Base-by-base conservation (phyloP, 2,888 invertebrate genomes). In the Dascillus cervinus region DNA sequence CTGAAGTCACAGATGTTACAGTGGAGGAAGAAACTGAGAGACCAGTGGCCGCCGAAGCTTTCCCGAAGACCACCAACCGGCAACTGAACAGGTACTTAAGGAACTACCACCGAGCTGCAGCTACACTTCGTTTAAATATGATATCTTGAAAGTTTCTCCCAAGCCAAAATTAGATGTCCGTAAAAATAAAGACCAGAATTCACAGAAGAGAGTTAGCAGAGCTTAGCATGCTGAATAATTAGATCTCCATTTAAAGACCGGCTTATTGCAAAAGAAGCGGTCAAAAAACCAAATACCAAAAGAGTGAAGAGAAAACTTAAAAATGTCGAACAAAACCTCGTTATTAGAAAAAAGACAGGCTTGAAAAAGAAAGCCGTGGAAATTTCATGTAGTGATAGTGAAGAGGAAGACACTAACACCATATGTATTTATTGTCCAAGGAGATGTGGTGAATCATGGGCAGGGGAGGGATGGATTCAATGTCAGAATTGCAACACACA, bases 1-100 rank as follows among this genome's bases (percentile, higher is more conserved):
- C 35, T 30, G 26, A 32, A 26, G 17, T 35, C 11, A 29, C 29
- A 17, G 24, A 26, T 14, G 14, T 26, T 26, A 8, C 26, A 3
- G n/a, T 26, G 6, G 26, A 8, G 10, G 26, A 26, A 26, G 24
- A 9, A 24, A 5, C 24, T 24, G 24, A 24, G 19, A 24, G 3
- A 24, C 24, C 8, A 8, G 8, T 9, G 11, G 3, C 24, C 10
- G 3, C 10, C 3, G 24, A 9, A 4, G 13, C 11, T 24, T 3
- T 24, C 11, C 11, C 10, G 11, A 4, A n/a, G 9, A 26, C 26
- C 3, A 13, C n/a, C 26, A 13, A 13, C 8, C 4, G 13, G 26
- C 13, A 26, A 26, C 13, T 11, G 3, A 26, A 13, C n/a, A 26
- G 13, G 8, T 26, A 13, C 15, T 26, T 13, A 26, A 26, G 14